Evolutionary conservation across 1,140 invertebrate species (phyloP).

Genomic region (Sarcophaga bullata): DNA sequence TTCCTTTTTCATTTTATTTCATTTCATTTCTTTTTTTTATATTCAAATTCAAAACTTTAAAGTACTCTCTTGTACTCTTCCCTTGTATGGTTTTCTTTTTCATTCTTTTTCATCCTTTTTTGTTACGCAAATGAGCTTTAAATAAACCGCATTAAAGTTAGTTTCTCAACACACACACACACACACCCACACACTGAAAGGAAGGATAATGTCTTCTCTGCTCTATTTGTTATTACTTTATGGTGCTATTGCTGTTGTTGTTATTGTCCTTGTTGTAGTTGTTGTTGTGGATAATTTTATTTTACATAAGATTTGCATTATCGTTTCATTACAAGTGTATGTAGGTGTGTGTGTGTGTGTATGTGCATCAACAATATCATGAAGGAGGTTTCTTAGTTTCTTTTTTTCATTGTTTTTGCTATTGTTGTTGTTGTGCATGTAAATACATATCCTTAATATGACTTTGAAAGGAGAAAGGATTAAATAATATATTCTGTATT

Average conservation of each 20-base stretch:
- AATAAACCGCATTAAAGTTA: constrained; percentile 31
- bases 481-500: no score
- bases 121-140: constrained; percentile 28
- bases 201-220: no score
- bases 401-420: no score
- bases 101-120: neutral
- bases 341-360: neutral
- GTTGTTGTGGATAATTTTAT: neutral
- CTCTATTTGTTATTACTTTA: no score
- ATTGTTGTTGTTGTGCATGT: no score
- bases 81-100: no score
- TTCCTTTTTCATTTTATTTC: no score
- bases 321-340: neutral
- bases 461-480: no score
- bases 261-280: neutral
- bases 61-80: neutral
- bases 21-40: neutral
- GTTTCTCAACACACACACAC: neutral
- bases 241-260: neutral
- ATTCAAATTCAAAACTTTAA: constrained; percentile 26
- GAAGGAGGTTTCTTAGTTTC: no score
- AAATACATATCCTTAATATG: no score
- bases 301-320: constrained; percentile 4
- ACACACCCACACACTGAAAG: no score
- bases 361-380: neutral